A percentile compares a stretch with the other conserved stretches of the same genome.
Conservation (phyloP, 2,113 vertebrate genomes). For the Microcebus griseorufus region DNA sequence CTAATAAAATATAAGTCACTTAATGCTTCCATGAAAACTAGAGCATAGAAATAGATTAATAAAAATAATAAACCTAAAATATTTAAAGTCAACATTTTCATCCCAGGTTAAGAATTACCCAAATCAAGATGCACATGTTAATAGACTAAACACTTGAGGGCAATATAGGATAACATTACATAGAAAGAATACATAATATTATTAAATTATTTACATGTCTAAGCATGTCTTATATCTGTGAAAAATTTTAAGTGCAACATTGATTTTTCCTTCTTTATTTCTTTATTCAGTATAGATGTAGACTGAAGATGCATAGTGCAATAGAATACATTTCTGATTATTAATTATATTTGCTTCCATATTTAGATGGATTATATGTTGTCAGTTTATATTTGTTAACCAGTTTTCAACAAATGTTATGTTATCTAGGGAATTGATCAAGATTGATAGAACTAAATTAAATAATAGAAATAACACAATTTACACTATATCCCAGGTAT, state of each 20-base stretch:
- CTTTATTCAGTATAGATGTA: neutral
- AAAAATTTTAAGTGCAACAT: neutral
- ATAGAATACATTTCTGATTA: neutral
- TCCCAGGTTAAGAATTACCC: neutral
- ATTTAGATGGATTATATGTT: neutral
- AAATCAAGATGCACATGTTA: neutral
- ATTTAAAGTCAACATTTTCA: neutral
- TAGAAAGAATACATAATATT: neutral
- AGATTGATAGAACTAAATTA: neutral
- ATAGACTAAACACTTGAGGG: constrained; percentile 4
- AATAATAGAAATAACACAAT: neutral
- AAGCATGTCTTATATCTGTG: neutral
- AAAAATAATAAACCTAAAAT: neutral
- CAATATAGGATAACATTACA: constrained; percentile 18
- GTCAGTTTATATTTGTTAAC: neutral
- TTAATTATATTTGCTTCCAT: neutral
- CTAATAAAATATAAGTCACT: neutral
- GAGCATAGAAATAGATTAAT: neutral
- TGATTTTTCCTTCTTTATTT: neutral
- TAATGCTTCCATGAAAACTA: neutral
- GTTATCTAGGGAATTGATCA: neutral
- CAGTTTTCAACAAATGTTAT: neutral
- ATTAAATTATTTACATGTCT: neutral
- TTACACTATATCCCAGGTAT: no score
- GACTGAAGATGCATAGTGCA: neutral